Percentiles rank a stretch among this genome's conserved stretches.
These are phyloP conservation scores for Prionace glauca DNA, from an alignment of 2,797 vertebrate species.

Conservation along the genomic window DNA sequence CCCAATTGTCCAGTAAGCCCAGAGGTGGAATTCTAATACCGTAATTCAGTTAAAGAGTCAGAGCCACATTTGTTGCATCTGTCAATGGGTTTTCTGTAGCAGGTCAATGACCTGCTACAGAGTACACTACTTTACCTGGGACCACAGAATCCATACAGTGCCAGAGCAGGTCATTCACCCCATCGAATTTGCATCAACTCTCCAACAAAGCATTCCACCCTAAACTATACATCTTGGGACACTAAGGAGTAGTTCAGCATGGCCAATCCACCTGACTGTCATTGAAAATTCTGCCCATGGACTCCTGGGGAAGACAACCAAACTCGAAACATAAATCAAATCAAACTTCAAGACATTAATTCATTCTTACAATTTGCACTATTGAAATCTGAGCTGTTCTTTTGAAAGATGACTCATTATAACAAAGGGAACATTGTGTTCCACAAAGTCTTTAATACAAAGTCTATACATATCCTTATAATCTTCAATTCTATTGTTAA, in stretches of 20 bases:
- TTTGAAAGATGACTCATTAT: background rate
- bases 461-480: too few species aligned
- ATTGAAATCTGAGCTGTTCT: background rate
- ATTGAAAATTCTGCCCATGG: background rate
- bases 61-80: background rate
- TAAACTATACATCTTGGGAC: too few species aligned
- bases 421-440: background rate
- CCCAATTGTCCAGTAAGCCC: background rate
- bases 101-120: too few species aligned
- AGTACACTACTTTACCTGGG: background rate
- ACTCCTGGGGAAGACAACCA: background rate
- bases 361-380: slow-evolving; percentile 7
- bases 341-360: slow-evolving; percentile 11
- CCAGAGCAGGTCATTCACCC: too few species aligned
- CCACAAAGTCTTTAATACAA: background rate
- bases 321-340: background rate
- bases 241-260: too few species aligned
- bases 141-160: too few species aligned
- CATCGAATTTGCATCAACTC: too few species aligned
- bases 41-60: background rate
- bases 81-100: background rate
- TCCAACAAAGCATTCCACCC: too few species aligned
- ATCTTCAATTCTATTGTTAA: background rate
- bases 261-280: too few species aligned
- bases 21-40: background rate